phyloP scores from a whole-genome alignment of 2,113 vertebrate species.

The Callaeas wilsoni region DNA sequence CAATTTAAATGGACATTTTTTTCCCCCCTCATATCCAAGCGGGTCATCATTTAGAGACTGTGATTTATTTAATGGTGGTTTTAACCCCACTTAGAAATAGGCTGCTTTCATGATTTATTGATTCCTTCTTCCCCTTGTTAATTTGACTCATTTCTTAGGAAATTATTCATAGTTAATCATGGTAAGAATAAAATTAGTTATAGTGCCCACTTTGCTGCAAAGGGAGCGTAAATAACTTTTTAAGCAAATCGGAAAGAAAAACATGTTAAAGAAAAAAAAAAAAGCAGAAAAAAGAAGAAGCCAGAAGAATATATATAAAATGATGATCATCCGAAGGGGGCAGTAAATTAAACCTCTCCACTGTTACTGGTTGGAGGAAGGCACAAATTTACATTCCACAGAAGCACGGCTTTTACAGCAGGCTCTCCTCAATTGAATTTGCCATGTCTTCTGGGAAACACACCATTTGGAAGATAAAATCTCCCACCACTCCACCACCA shows the following conservation, averaged over 20 bases:
- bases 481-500: conserved; percentile 56
- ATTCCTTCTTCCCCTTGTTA: conserved; percentile 73
- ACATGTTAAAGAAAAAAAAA: not conserved
- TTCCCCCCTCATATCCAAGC: not conserved
- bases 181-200: conserved; percentile 75
- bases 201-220: conserved; percentile 72
- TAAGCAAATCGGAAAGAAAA: conserved; percentile 55
- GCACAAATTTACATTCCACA: conserved; percentile 60
- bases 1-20: conserved; percentile 31
- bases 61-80: conserved; percentile 75
- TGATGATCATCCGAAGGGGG: not conserved
- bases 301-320: conserved; percentile 58
- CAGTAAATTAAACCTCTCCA: conserved; percentile 67
- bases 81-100: conserved; percentile 79
- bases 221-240: conserved; percentile 76
- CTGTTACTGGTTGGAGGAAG: conserved; percentile 44
- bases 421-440: conserved; percentile 56
- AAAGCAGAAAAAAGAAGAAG: not conserved
- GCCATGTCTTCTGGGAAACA: conserved; percentile 64
- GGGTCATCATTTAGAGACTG: conserved; percentile 41
- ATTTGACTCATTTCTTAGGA: conserved; percentile 79
- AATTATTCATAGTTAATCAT: conserved; percentile 79
- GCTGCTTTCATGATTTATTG: conserved; percentile 75
- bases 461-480: conserved; percentile 68
- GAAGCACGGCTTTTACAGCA: conserved; percentile 40